These are phyloP conservation scores for Halichondria panicea DNA, from an alignment of 37 sponge, comb jelly and placozoan genomes.

Conservation along the genomic window DNA sequence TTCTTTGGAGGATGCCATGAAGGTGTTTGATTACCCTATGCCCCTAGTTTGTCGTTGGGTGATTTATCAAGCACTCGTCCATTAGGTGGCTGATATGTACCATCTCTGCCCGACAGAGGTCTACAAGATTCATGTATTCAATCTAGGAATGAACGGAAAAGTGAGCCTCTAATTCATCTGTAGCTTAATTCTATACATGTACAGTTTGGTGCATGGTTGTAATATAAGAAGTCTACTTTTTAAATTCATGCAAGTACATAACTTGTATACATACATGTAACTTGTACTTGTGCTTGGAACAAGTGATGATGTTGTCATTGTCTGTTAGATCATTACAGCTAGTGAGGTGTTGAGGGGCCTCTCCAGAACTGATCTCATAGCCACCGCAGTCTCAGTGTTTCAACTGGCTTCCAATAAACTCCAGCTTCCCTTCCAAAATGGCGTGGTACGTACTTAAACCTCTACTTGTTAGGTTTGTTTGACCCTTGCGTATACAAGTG, in stretches of 20 bases:
- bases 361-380: not conserved
- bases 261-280: not conserved
- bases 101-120: slow-evolving; percentile 25
- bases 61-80: not conserved
- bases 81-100: slow-evolving; percentile 44
- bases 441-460: slow-evolving; percentile 12
- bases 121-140: slow-evolving; percentile 24
- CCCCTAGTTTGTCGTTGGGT: not conserved
- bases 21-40: slow-evolving; percentile 3
- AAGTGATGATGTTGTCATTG: too few species aligned
- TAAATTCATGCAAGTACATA: not conserved
- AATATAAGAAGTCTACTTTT: too few species aligned
- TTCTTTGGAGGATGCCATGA: slow-evolving; percentile 39
- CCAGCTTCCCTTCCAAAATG: slow-evolving; percentile 4
- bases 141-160: slow-evolving; percentile 14
- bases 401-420: slow-evolving; percentile 10
- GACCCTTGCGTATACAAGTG: not conserved
- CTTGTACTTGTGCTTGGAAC: not conserved
- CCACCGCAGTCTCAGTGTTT: not conserved
- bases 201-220: too few species aligned
- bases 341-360: slow-evolving; percentile 1
- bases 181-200: too few species aligned
- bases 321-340: slow-evolving; percentile 7
- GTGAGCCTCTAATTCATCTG: too few species aligned
- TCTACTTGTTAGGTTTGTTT: not conserved